Base-by-base conservation (phyloP, 1,140 invertebrate genomes). In the Coelopa frigida region DNA sequence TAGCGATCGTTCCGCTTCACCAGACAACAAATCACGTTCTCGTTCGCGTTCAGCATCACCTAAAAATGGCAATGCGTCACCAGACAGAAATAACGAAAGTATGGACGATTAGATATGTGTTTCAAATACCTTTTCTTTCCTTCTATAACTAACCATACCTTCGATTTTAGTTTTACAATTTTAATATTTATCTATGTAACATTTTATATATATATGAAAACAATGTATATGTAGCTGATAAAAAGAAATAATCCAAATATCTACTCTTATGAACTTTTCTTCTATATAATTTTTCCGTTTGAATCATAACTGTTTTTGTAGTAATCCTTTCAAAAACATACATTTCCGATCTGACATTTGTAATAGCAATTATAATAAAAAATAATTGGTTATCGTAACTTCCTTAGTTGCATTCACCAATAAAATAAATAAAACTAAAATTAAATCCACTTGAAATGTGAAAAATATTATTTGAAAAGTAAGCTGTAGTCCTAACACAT, bases 51-150 rank as follows among this genome's bases (percentile, higher is more conserved):
- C 49, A 22, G 52, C 48, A 39, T 53, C 50, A 46, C 62, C 67
- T 59, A 68, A 64, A 57, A 62, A 70, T 60, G 68, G 71, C 62
- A 54, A 49, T 31, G 26, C 57, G 50, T 68, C 63, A 57, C 67
- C 57, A 14, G 52, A 53, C 33, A 38, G 52, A 37, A 53, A 44
- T 22, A 50, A 53, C 36, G 52, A 53, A 29, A 53, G 52, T 37
- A 53, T 53, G 52, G 52, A 53, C 29, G 52, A 53, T 41, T 53
- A 53, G 29, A 47, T 38, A 44, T 33, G 35, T 15, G 33, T 42
- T 8, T 29, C 7, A 8, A 29, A 8, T 29, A 8, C 7, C 7
- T 29, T 29, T 29, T 29, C n/a, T n/a, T 29, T 29, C 27, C n/a
- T n/a, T n/a, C 7, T 40, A 26, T 40, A 26, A 40, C 10, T 24